Evolutionary conservation across 2,113 vertebrate species (phyloP).

Genomic region (Hydropotes inermis): DNA sequence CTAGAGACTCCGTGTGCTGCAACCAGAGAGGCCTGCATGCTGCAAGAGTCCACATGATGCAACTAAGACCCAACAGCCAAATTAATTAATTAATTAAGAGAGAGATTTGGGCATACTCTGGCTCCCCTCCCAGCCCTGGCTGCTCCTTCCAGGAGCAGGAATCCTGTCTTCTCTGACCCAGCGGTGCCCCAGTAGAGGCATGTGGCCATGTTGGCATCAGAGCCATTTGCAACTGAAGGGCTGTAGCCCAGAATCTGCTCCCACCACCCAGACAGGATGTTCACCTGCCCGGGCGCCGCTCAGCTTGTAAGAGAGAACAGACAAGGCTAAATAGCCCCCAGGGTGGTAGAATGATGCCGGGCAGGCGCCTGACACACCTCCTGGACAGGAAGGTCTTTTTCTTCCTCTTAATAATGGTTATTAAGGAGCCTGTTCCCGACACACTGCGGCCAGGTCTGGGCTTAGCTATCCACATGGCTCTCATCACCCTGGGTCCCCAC

Average conservation of each 20-base stretch:
- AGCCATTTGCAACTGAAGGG: neutral
- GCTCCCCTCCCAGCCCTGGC: neutral
- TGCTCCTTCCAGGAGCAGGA: neutral
- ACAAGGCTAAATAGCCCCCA: conserved; percentile 49
- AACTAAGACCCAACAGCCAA: neutral
- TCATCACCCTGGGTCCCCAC: neutral
- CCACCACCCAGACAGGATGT: neutral
- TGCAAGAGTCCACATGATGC: neutral
- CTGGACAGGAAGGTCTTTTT: conserved; percentile 54
- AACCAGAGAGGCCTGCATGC: neutral
- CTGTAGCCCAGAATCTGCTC: neutral
- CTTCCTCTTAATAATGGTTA: conserved; percentile 68
- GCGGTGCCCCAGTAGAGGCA: neutral
- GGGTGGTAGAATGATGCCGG: conserved; percentile 34
- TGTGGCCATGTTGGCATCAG: neutral
- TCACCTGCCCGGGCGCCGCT: conserved; percentile 38
- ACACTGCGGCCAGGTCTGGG: neutral
- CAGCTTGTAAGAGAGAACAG: neutral
- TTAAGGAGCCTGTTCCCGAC: conserved; percentile 46
- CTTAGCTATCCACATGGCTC: neutral
- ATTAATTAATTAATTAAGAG: neutral
- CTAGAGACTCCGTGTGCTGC: neutral
- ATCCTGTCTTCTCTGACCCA: neutral
- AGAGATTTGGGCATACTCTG: neutral
- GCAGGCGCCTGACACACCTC: conserved; percentile 53